Conservation (phyloP, 2,888 invertebrate genomes). For the Eueremaeus valkanovi region DNA sequence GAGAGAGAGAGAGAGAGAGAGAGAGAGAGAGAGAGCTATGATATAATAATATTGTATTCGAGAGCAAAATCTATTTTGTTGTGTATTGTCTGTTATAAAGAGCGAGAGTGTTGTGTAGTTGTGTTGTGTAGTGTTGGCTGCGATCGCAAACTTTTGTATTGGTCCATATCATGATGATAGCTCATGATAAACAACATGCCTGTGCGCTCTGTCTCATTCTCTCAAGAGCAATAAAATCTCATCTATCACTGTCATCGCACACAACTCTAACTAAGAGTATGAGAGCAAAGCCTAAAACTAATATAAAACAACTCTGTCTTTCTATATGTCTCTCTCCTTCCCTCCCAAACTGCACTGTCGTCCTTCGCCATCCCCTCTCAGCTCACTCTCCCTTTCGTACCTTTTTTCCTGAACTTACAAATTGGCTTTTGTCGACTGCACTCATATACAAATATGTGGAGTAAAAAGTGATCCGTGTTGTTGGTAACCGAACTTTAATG, state of each 20-base stretch:
- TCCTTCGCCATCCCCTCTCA: not conserved
- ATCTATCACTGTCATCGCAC: conserved; percentile 28
- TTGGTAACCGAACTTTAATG: conserved; percentile 24
- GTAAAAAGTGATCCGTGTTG: conserved; percentile 15
- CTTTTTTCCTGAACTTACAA: conserved; percentile 29
- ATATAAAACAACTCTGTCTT: conserved; percentile 19
- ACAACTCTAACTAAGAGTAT: conserved; percentile 25
- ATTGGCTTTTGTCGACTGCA: conserved; percentile 30
- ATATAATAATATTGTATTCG: not conserved
- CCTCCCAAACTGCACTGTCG: not conserved
- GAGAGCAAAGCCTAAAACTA: conserved; percentile 17
- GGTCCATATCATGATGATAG: conserved; percentile 25
- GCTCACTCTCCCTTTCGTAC: not conserved
- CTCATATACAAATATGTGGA: conserved; percentile 22
- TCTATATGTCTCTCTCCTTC: not conserved
- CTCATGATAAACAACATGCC: conserved; percentile 31
- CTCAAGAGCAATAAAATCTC: conserved; percentile 36
- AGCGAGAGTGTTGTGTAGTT: not conserved
- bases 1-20: not conserved
- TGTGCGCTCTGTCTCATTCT: conserved; percentile 5
- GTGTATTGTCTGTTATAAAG: not conserved
- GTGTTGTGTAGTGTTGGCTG: not conserved
- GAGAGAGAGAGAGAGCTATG: not conserved
- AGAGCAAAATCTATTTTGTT: not conserved
- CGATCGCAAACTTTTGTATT: conserved; percentile 28